Evolutionary conservation across 1,140 invertebrate species (phyloP).

Genomic region (Zophobas morio): DNA sequence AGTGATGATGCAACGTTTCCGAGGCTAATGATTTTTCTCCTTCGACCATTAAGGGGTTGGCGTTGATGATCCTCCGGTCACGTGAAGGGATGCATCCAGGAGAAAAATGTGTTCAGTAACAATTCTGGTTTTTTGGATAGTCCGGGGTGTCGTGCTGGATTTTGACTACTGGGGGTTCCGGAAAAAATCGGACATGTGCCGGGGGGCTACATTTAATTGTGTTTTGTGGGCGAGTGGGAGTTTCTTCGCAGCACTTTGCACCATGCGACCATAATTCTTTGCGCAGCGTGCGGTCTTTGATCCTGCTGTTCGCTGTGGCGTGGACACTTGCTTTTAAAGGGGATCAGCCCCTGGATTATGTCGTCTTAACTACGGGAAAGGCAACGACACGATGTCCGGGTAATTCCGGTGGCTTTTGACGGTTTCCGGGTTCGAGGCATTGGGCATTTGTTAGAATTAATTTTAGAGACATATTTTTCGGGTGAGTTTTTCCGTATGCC

Average conservation of each 20-base stretch:
- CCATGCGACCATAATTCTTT: conserved; percentile 4
- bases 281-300: conserved; percentile 5
- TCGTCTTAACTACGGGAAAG: conserved; percentile 12
- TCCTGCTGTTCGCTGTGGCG: conserved; percentile 19
- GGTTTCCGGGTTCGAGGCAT: conserved; percentile 8
- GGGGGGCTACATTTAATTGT: background rate
- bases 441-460: too few species aligned
- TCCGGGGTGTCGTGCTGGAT: too few species aligned
- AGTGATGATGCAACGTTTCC: conserved; percentile 14
- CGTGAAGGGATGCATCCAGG: too few species aligned
- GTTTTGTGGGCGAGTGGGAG: background rate
- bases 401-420: conserved; percentile 22
- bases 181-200: background rate
- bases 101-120: too few species aligned
- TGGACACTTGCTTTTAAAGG: conserved; percentile 33
- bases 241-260: background rate
- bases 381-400: conserved; percentile 6
- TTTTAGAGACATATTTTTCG: too few species aligned
- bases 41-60: background rate
- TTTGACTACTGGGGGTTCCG: too few species aligned
- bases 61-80: background rate
- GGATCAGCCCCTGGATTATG: conserved; percentile 30
- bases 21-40: conserved; percentile 1
- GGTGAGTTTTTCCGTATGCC: background rate
- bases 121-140: too few species aligned